Evolutionary conservation across 2,888 invertebrate species (phyloP), one percentile per base, ranked within the genome.

Genomic region (Sacculina carcini): DNA sequence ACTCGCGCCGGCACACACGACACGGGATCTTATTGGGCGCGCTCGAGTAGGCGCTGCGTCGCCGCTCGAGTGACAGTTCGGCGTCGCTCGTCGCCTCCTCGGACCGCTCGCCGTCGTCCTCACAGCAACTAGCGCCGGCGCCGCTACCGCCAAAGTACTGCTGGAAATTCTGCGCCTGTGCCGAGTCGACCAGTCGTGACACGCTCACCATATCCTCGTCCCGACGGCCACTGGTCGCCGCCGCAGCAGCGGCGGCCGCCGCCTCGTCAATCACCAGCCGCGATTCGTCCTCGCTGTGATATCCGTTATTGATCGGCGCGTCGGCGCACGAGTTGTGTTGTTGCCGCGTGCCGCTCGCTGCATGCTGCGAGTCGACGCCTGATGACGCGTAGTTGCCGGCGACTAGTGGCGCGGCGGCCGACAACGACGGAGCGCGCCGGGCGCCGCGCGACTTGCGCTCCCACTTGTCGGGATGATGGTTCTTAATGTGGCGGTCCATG

Each of bases 11-110:
- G 66, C 94, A 94, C 62, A 84, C 89, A 0, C 87, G 87, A 60
- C 94, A 94, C 47, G 79, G 78, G 1, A 92, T 86, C 24, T 90
- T 75, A 65, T 92, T 90, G 0, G 92, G 90, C 0, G 90, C 90
- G 61, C 87, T 73, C 48, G 89, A 89, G 65, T 94, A 94, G 0
- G 92, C 92, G 14, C 89, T 90, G 60, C 86, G 83, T 66, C 87
- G 87, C 66, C 87, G 87, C 40, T 58, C 58, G 42, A 56, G 55
- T 24, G 51, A 48, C 36, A 54, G 9, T 9, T 51, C 19, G 16
- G 21, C 47, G 28, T n/a, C n/a, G n/a, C n/a, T n/a, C n/a, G n/a
- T n/a, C n/a, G n/a, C n/a, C n/a, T n/a, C n/a, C 5, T 23, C 67
- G 69, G 66, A 39, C 52, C 55, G 42, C 29, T 49, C 83, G 62